Base-by-base conservation (phyloP, 2,113 vertebrate species). In the Megaceryle torquata region DNA sequence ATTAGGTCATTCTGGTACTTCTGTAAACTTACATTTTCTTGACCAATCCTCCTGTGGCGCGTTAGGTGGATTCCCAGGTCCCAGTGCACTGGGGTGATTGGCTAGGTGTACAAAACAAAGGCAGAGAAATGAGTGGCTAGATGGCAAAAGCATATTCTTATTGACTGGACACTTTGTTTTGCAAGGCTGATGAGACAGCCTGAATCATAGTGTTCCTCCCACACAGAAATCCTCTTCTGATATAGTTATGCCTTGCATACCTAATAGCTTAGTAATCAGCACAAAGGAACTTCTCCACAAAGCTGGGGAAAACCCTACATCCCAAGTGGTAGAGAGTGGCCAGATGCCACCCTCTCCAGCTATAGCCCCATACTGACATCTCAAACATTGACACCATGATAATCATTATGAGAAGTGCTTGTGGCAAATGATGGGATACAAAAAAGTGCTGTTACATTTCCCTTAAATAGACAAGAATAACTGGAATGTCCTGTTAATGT, bases 201-300 rank as follows among this genome's bases (percentile, higher is more conserved):
- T 93, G 97, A 97, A 93, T 97, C 96, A 97, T 85, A 60, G 85
- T 71, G 94, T 76, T 96, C 89, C 93, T 95, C 95, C 94, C 89
- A 96, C 94, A 54, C 93, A 97, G 92, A 97, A 97, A 97, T 96
- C 96, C 96, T 96, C 97, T 92, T 96, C 83, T 92, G 90, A 91
- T 94, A 43, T 54, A 76, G 83, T 77, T 92, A 59, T 80, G 92
- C 63, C 53, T 74, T 86, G 53, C 91, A 94, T 94, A 72, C 86
- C 89, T 91, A 80, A 85, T 70, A 72, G 75, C 28, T 94, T 92
- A 95, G 68, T 81, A 91, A 89, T 33, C 41, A 63, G n/a, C 39
- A 39, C 39, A 93, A 89, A 84, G 26, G 67, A 88, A 76, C 48
- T 88, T 94, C 72, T 67, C 80, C 75, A 85, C 71, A 71, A 89